These are phyloP conservation scores for Hylomyscus alleni DNA, from an alignment of 2,797 vertebrate species.

Conservation along the genomic window DNA sequence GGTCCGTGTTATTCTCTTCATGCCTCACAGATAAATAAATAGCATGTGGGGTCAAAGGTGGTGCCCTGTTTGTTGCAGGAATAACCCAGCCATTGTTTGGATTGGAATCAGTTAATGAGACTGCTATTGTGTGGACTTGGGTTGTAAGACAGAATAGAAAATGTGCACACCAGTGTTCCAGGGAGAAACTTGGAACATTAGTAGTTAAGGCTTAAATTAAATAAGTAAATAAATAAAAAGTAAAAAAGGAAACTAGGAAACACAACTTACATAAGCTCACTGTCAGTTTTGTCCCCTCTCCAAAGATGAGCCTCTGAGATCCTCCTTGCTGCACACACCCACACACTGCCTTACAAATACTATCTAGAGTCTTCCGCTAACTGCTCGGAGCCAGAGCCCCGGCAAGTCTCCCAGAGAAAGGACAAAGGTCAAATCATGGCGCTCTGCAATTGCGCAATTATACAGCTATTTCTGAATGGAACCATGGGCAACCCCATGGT, in stretches of 20 bases:
- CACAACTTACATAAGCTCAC: conserved; percentile 77
- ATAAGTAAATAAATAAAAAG: neutral
- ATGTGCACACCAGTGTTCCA: conserved; percentile 11
- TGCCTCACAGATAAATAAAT: neutral
- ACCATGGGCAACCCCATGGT: neutral
- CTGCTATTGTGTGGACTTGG: neutral
- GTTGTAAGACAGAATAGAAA: conserved; percentile 22
- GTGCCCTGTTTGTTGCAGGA: fast-evolving
- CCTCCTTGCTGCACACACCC: conserved; percentile 58
- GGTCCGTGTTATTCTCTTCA: neutral
- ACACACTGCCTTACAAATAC: conserved; percentile 79
- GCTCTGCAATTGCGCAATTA: neutral
- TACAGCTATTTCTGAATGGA: neutral
- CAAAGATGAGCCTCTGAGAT: conserved; percentile 72
- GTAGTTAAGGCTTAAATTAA: conserved; percentile 71
- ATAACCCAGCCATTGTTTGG: neutral
- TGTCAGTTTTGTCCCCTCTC: conserved; percentile 77
- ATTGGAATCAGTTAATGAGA: neutral
- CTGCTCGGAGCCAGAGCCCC: neutral
- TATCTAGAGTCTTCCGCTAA: neutral
- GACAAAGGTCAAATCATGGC: neutral
- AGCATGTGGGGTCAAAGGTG: neutral
- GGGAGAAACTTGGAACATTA: conserved; percentile 57
- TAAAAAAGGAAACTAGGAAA: neutral
- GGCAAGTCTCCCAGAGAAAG: neutral